Evolutionary conservation across 2,888 invertebrate species (phyloP), one percentile per base, ranked within the genome.

Genomic region (Coelogynopora nodosa): DNA sequence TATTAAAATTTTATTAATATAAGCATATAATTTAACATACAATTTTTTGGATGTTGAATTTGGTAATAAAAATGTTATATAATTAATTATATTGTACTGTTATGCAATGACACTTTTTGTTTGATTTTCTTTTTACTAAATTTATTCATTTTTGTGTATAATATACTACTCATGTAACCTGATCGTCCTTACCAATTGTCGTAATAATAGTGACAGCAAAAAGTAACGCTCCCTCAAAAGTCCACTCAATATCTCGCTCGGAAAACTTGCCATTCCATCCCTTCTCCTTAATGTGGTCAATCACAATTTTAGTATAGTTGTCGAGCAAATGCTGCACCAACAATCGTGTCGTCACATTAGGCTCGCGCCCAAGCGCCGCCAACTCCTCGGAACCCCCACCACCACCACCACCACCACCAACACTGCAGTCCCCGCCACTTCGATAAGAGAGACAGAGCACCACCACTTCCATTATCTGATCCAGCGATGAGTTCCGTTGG

Each of bases 201-300:
- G 85, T 85, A 1, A 85, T 85, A 10, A 85, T 74, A 1, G 85
- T 85, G 18, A 85, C 74, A 2, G 74, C 85, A 30, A 67, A 85
- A 28, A 85, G 74, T 28, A 85, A 30, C 1, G 85, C 85, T 26
- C 85, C 85, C 23, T 85, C 85, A 30, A 67, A 74, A 0, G 85
- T 67, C 85, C 85, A 85, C 28, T 85, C 67, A 0, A 67, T n/a
- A 13, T 28, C 74, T 1, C 2, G 5, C 30, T 29, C 67, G 26
- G 26, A 2, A 23, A 67, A 67, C 18, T 67, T 85, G 18, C 85
- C 85, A 85, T 85, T 85, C 85, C 85, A 85, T 10, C 85, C 85
- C 31, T 85, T 30, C n/a, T 85, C 85, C 30, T 85, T 67, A 13
- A 85, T 85, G 26, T n/a, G 27, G 28, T 27, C 29, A 23, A 85